phyloP scores from a whole-genome alignment of 2,113 vertebrate species.

The Opisthocomus hoazin region DNA sequence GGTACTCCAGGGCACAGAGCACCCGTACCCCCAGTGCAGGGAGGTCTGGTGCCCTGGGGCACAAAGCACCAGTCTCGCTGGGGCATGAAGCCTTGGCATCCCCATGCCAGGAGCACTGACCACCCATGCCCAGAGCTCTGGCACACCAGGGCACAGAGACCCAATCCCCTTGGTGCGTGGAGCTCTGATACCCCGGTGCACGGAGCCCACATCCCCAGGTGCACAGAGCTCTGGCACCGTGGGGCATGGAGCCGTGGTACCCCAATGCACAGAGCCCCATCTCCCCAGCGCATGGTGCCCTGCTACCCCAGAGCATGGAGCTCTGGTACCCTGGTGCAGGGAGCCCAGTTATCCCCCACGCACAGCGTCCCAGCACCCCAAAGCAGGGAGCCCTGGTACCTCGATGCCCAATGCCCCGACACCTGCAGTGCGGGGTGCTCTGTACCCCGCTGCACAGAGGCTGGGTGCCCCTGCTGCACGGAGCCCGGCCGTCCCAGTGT shows the following conservation, averaged over 20 bases:
- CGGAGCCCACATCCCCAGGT: too few relatives aligned
- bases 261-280: too few relatives aligned
- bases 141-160: too few relatives aligned
- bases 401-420: accelerated
- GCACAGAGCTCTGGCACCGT: neutral
- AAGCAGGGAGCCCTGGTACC: neutral
- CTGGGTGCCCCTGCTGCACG: neutral
- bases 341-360: neutral
- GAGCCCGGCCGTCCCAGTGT: neutral
- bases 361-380: neutral
- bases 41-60: neutral
- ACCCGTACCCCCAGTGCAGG: too few relatives aligned
- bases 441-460: too few relatives aligned
- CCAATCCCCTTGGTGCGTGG: too few relatives aligned
- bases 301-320: neutral
- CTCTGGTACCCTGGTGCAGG: neutral
- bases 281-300: neutral
- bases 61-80: too few relatives aligned
- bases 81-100: neutral
- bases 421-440: neutral
- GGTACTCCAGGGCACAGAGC: too few relatives aligned
- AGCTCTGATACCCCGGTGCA: too few relatives aligned
- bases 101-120: too few relatives aligned
- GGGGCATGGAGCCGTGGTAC: neutral
- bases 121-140: too few relatives aligned